Evolutionary conservation across 1,140 invertebrate species (phyloP), one percentile per base, ranked within the genome.

Genomic region (Drosophila mayri): DNA sequence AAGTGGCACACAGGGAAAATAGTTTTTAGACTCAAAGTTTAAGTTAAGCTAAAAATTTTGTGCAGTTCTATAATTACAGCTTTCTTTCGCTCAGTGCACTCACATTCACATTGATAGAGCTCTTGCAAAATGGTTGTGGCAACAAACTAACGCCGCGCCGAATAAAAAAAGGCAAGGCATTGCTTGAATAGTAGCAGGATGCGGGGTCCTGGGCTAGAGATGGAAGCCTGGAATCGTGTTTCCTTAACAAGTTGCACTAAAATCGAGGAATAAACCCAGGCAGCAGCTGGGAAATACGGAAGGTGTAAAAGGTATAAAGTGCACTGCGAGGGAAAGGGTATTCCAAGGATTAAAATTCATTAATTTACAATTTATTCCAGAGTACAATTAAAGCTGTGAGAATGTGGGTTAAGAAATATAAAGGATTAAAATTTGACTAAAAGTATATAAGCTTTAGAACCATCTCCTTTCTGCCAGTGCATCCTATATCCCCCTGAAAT

Each of bases 131-230:
- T 47, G 61, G 32, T 43, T 16, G 28, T 20, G 30, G 70, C 63
- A 67, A 74, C 54, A 84, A 83, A 79, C 76, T 70, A 80, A 52
- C 67, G 82, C 67, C 47, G 46, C 60, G 78, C 67, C 54, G 74
- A 82, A 87, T 79, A 86, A 86, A 47, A 85, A 85, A 86, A 79
- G 79, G 47, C 83, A 79, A 54, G 62, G 38, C 76, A 80, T 59
- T 61, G 61, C 76, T 66, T 72, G 73, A 35, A 46, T 49, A 28
- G 61, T 41, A 41, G 54, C 32, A 28, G 41, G 58, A 60, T 49
- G 57, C 11, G 37, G 46, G 44, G 54, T 28, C 20, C n/a, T 35
- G 38, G 12, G 12, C 16, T 76, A 66, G 61, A 60, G 74, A 67
- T 76, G 74, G 73, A 30, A 65, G 5, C 50, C 25, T 7, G 25